phyloP scores from a whole-genome alignment of 2,113 vertebrate genomes.

The Balaeniceps rex region DNA sequence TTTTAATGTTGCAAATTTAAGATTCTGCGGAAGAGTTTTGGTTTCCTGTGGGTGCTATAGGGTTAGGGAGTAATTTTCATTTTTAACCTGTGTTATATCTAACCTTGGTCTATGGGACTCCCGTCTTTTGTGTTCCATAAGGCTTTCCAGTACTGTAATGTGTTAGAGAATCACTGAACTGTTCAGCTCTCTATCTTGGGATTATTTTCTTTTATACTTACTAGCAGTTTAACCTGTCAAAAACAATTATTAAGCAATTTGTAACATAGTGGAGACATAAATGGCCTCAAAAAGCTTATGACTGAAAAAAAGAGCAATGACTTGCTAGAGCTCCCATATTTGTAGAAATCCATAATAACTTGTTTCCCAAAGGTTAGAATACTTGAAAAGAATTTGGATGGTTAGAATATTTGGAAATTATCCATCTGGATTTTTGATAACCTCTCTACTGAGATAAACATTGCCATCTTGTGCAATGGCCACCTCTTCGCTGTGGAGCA shows the following conservation, averaged over 20 bases:
- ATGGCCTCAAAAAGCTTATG: not conserved
- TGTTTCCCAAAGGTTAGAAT: not conserved
- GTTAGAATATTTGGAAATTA: not conserved
- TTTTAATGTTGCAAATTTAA: not conserved
- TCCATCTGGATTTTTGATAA: not conserved
- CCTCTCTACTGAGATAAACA: not conserved
- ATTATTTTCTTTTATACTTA: conserved; percentile 28
- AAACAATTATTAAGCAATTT: conserved; percentile 44
- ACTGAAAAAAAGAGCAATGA: not conserved
- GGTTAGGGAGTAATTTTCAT: not conserved
- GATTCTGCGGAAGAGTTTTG: not conserved
- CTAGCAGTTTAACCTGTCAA: conserved; percentile 27
- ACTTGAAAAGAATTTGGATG: not conserved
- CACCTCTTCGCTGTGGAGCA: not conserved
- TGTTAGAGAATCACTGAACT: conserved; percentile 13
- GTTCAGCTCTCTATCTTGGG: not conserved
- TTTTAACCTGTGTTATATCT: not conserved
- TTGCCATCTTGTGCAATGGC: not conserved
- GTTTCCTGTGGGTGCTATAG: not conserved
- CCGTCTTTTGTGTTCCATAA: not conserved
- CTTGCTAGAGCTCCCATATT: not conserved
- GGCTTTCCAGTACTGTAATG: not conserved
- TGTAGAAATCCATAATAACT: not conserved
- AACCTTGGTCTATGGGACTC: not conserved
- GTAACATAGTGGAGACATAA: not conserved